Conservation (phyloP, 2,113 vertebrate species). For the Lonchura striata region DNA sequence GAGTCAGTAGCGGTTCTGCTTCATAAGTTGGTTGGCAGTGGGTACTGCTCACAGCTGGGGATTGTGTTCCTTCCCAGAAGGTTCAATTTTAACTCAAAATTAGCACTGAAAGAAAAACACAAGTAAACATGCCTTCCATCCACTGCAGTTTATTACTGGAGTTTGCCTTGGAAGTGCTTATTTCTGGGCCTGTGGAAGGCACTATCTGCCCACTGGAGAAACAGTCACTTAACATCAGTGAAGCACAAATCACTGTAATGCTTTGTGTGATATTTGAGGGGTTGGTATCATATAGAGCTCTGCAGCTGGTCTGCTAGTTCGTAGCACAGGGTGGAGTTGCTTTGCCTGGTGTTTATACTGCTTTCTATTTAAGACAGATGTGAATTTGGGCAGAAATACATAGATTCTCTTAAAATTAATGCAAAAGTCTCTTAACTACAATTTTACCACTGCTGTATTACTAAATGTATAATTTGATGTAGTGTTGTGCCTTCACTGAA, state of each 20-base stretch:
- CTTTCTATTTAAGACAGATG: background rate
- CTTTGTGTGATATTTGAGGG: background rate
- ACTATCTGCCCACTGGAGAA: background rate
- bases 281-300: background rate
- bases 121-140: background rate
- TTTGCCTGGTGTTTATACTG: background rate
- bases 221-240: background rate
- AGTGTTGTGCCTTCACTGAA: background rate
- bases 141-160: background rate
- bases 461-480: background rate
- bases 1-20: constrained; percentile 44
- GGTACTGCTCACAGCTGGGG: background rate
- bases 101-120: background rate
- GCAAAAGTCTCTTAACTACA: background rate
- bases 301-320: background rate
- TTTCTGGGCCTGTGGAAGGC: background rate
- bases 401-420: background rate
- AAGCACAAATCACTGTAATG: background rate
- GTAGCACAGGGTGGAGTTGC: background rate
- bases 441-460: background rate
- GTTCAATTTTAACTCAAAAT: constrained; percentile 28
- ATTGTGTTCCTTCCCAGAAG: background rate
- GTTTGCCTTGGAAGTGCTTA: background rate
- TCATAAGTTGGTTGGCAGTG: constrained; percentile 13
- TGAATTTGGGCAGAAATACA: background rate